Base-by-base conservation (phyloP, 2,888 invertebrate genomes). In the Lepas anatifera region DNA sequence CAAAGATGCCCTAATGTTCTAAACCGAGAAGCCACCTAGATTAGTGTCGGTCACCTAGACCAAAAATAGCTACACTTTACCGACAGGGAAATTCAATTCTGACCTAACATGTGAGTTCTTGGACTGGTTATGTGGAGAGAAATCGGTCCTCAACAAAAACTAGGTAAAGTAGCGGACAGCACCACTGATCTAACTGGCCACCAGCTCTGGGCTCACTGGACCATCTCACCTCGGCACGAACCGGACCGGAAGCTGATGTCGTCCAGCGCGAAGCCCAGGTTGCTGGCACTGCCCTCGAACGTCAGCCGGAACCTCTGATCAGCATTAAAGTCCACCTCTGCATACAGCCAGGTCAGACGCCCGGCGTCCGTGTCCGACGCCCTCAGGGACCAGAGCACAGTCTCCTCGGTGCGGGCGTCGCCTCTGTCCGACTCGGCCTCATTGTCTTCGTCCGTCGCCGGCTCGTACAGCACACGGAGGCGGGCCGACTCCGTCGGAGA, bases 251-350 rank as follows among this genome's bases (percentile, higher is more conserved):
- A 32, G 18, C 6, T 81, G 48, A 85, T 80, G 73, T 85, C 84
- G 72, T 85, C 85, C 2, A 85, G 80, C 6, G 85, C 85, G 76
- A 85, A 85, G 22, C 85, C 84, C 32, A 84, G 84, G 73, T 85
- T 85, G 70, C 82, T 84, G 2, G 84, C 84, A 73, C 81, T 82
- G 35, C 85, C 85, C 76, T 84, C 83, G 32, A 84, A 78, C 69
- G 83, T 79, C 7, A 85, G 76, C 72, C 81, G 79, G 75, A 81
- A 83, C 52, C 82, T 79, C 63, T 81, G 78, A 67, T 80, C 79
- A 13, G 81, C 78, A 52, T 82, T 81, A 7, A 85, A 78, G 0
- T 82, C 77, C 2, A 83, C 83, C 78, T 85, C 84, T 1, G 83
- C 85, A 70, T 83, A 81, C 72, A 81, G 80, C 84, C 84, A 84